phyloP scores from a whole-genome alignment of 2,888 invertebrate species.

The Serripes groenlandicus region DNA sequence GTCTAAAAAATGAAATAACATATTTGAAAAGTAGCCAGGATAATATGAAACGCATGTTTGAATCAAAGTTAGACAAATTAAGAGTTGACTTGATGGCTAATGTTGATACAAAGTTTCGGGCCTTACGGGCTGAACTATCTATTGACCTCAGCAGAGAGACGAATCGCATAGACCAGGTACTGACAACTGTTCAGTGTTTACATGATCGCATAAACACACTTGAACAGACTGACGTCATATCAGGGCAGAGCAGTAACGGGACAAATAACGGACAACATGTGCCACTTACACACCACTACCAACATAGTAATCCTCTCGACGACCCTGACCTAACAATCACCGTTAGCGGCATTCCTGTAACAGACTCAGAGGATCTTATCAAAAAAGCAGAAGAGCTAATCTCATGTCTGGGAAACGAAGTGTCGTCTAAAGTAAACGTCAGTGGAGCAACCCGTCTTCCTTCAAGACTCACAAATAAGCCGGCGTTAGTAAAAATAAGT shows the following conservation, averaged over 20 bases:
- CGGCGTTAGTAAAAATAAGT: slow-evolving; percentile 43
- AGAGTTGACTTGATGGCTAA: slow-evolving; percentile 26
- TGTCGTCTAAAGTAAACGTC: slow-evolving; percentile 7
- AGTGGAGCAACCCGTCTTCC: slow-evolving; percentile 12
- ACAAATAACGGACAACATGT: neutral
- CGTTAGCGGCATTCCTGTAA: too few species aligned
- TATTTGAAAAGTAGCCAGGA: slow-evolving; percentile 27
- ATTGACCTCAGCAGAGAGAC: slow-evolving; percentile 24
- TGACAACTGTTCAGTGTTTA: slow-evolving; percentile 38
- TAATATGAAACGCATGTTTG: slow-evolving; percentile 14
- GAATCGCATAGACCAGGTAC: slow-evolving; percentile 31
- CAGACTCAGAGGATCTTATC: neutral
- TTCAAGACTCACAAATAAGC: slow-evolving; percentile 3
- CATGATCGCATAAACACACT: slow-evolving; percentile 12
- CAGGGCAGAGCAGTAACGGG: neutral
- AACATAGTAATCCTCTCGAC: too few species aligned
- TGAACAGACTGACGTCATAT: neutral
- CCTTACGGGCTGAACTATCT: slow-evolving; percentile 32
- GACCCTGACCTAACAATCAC: too few species aligned
- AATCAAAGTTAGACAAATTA: slow-evolving; percentile 33
- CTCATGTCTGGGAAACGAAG: slow-evolving; percentile 11
- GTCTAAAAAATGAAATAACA: slow-evolving; percentile 1
- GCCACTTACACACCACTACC: too few species aligned
- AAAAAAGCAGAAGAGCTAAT: neutral
- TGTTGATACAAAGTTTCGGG: slow-evolving; percentile 28